Evolutionary conservation across 2,797 vertebrate genomes (phyloP), one percentile per base, ranked within the genome.

Genomic region (Pseudochromis fuscus): DNA sequence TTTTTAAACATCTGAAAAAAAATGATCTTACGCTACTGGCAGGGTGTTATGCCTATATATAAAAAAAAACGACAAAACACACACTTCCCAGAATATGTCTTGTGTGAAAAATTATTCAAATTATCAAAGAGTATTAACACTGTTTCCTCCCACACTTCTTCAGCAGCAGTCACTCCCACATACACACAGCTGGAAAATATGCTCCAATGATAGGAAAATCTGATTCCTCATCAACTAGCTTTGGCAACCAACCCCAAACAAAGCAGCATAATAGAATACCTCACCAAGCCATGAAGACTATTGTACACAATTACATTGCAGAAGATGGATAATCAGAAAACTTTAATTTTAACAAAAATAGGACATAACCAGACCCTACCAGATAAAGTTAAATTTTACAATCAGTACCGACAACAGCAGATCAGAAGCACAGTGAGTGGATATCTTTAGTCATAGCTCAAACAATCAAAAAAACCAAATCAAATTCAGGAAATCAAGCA

Each of bases 111-210:
- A 9, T 25, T 11, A 48, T 60, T 7, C 1, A 27, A 57, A 56
- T 50, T 7, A 18, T 48, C 2, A 15, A 27, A 50, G 11, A 2
- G 8, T 42, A 79, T 51, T 27, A 62, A 45, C 55, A 67, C 4
- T 23, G 21, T 35, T 51, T 59, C 11, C 30, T 4, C 21, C 45
- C 50, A 45, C 3, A 45, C 52, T 24, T n/a, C 3, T 56, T 74
- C 23, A 67, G 40, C 11, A 46, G 31, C 42, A 56, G 31, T 63
- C 56, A 61, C 45, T 40, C 45, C 27, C 56, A 72, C 33, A 67
- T 21, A 67, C 21, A 71, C 27, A 65, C 27, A 67, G 24, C 40
- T 59, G 62, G 60, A 67, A 78, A 82, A 67, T 59, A 49, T 46
- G 40, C 28, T 19, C 7, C 42, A 42, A 10, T 57, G 21, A 30